Evolutionary conservation across 1,140 invertebrate genomes (phyloP), one percentile per base, ranked within the genome.

Genomic region (Papilio helenus): DNA sequence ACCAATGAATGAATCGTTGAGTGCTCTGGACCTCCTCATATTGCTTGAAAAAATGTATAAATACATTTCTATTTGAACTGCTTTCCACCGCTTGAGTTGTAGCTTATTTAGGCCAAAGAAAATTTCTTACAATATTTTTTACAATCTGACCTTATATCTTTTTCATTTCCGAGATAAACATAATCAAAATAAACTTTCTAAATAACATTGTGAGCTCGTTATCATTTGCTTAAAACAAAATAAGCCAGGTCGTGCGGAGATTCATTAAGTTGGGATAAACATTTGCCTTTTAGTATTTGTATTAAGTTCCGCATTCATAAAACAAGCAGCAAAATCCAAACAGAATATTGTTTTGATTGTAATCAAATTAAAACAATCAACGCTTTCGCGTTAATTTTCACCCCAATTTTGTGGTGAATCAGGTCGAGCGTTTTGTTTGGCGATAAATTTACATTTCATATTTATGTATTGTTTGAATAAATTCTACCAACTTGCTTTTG

Each of bases 341-440:
- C 72, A 74, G 42, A 74, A 74, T 49, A 74, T 74, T 74, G 72
- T 74, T 74, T 46, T 74, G 42, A 74, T 74, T 74, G 44, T 74
- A 74, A 74, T 74, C 39, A 74, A 74, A 74, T 74, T 74, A 74
- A 74, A 74, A 74, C 72, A 74, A 74, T 74, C 72, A 49, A 72
- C 71, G 71, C 12, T 39, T 72, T 72, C 39, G 71, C 39, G 71
- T 72, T 74, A 51, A 72, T 74, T 74, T 74, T 74, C 72, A 26
- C 72, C 44, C 44, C 71, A 72, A 49, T 74, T 74, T 49, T 74
- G 72, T 29, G 72, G 72, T 23, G 42, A 46, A 68, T 12, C 61
- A 44, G 39, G 42, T 49, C 44, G 72, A 49, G 44, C 39, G 39
- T 46, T 49, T 14, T 46, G 42, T 26, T 49, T 46, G 44, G 9